Evolutionary conservation across 1,140 invertebrate species (phyloP), one percentile per base, ranked within the genome.

Genomic region (Sitophilus oryzae): DNA sequence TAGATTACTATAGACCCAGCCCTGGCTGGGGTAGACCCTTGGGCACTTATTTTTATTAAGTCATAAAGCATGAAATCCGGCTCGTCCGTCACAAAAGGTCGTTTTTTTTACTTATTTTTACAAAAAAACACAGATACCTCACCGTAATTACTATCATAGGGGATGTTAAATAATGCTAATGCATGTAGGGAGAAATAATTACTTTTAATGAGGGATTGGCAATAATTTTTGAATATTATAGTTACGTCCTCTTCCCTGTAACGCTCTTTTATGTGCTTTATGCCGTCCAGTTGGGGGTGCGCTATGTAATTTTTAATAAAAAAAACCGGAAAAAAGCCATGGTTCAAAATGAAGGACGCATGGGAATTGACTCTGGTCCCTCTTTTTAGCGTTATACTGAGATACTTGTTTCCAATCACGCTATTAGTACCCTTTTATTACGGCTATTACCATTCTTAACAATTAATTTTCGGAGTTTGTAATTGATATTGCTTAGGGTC

Each of bases 21-120:
- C n/a, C n/a, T n/a, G n/a, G n/a, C n/a, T n/a, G n/a, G n/a, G n/a
- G n/a, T n/a, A n/a, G n/a, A n/a, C n/a, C n/a, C n/a, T 35, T 35
- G 34, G 34, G 34, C 34, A 35, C 34, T 35, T 35, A 14, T 40
- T 40, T 40, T 6, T 40, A 40, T 40, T 40, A 40, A 40, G 38
- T 40, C 14, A 40, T 40, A 40, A 40, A 40, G 38, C 38, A 40
- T 40, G 19, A 40, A 40, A 40, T 6, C 14, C 34, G 9, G n/a
- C n/a, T 35, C n/a, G 14, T 6, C 11, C 25, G 25, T 8, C n/a
- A 14, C 38, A 40, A 5, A 40, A 14, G n/a, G 34, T n/a, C 34
- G 9, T 9, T 35, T 40, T 40, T 40, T 40, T 40, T 40, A 30
- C 25, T 5, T 30, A 30, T 40, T 6, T 40, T 14, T 14, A 15